Evolutionary conservation across 2,888 invertebrate species (phyloP), one percentile per base, ranked within the genome.

Genomic region (Ichneumoninae sp.): DNA sequence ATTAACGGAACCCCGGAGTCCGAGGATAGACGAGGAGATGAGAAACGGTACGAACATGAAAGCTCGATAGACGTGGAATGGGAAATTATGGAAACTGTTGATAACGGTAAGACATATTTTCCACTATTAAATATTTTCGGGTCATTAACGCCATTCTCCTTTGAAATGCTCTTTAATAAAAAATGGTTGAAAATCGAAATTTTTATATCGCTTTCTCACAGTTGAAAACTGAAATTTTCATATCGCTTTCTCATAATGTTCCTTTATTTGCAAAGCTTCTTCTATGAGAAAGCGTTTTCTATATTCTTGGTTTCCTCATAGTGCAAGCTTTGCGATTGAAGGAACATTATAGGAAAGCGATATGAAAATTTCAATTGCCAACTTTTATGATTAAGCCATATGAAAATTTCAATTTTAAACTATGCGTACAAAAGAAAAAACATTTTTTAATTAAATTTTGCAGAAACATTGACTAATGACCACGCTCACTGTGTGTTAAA

Each of bases 131-230:
- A 76, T 57, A 54, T 44, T 52, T 62, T 26, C 26, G n/a, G 62
- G 36, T 66, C 52, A 62, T 69, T 62, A 75, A 62, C 33, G 69
- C 26, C 26, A 54, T 70, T 44, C 52, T 47, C 44, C 26, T 52
- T 30, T 22, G 44, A 22, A 54, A n/a, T 13, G 13, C n/a, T 60
- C 36, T 1, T 36, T 7, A 36, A 36, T 7, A 36, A 36, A 36
- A 36, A 36, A 7, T 0, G 5, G 40, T 40, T 40, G 7, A 10
- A 40, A 8, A 8, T 40, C 10, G 8, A 10, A 8, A 36, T 36
- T 36, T 36, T 36, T 8, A 36, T 36, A 36, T 8, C 8, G 36
- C 36, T 36, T 36, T 40, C 54, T 76, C 54, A 68, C 57, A 30
- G 30, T 77, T n/a, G 30, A 30, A 30, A 30, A 30, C 2, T 30